Base-by-base conservation (phyloP, 2,113 vertebrate species). In the Crotalus helleri region DNA sequence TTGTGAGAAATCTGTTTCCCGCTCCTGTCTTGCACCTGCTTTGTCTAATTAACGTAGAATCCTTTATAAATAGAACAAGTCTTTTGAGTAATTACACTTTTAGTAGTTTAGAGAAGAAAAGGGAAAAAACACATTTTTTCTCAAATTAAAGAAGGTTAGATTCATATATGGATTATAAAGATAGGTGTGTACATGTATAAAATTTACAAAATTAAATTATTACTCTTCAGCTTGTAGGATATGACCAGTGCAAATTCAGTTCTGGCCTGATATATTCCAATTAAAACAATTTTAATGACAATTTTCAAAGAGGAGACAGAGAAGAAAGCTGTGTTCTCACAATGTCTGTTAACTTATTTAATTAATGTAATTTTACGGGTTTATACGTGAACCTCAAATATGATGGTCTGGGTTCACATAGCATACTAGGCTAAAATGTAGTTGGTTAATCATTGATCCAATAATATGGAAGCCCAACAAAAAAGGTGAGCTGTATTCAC, bases 61-160 rank as follows among this genome's bases (percentile, higher is more conserved):
- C 93, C 94, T 95, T 96, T 97, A 97, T 98, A 98, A 98, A 98
- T 97, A 97, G 97, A 94, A 92, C n/a, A 91, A 93, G 94, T 95
- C 93, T 96, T 96, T 94, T 92, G 97, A 96, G 96, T 96, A 97
- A 97, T 97, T 96, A 95, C 94, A 93, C 96, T 96, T 97, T 55
- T 95, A 96, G 94, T 95, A 69, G 2, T 96, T 94, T 58, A 94
- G 33, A 3, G 24, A 59, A 8, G 6, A 69, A 51, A 91, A 87
- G 96, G 19, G 91, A 85, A 4, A 64, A 88, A 96, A 95, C 46
- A 64, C 94, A 91, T 95, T 97, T 91, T 93, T 93, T 19, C 11
- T 51, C 44, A 92, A 74, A 64, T 90, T 88, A 89, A 59, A 94
- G 92, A 90, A 44, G 39, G 69, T 91, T 46, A 11, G 44, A 33